A percentile compares a stretch with the other conserved stretches of the same genome.
These are phyloP conservation scores for Nestor notabilis DNA, from an alignment of 2,113 vertebrate genomes.

Conservation along the genomic window DNA sequence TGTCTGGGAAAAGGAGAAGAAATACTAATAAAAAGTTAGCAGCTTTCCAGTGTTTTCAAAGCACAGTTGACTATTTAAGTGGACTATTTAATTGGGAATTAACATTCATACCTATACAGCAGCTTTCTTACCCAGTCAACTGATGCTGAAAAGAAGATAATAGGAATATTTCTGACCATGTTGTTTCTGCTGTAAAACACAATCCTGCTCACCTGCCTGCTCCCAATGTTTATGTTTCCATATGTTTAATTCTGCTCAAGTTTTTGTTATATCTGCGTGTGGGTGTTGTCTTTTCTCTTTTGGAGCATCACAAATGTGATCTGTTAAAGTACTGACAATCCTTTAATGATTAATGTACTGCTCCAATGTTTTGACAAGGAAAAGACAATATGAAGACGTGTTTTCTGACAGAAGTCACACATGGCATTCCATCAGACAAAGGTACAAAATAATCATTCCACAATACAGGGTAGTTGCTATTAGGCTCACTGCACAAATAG, in stretches of 20 bases:
- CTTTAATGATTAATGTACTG: not conserved
- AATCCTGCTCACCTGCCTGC: not conserved
- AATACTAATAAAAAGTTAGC: not conserved
- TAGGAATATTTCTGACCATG: not conserved
- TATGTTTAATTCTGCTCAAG: constrained; percentile 37
- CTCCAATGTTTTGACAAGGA: constrained; percentile 51
- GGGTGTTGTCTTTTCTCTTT: constrained; percentile 60
- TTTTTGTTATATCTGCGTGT: constrained; percentile 61
- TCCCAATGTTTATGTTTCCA: not conserved
- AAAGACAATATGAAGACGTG: constrained; percentile 62
- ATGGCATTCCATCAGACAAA: constrained; percentile 52
- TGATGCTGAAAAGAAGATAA: not conserved
- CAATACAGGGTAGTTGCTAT: not conserved
- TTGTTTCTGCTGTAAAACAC: constrained; percentile 25
- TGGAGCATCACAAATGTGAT: constrained; percentile 59
- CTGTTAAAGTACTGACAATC: constrained; percentile 53
- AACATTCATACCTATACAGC: not conserved
- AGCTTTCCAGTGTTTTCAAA: not conserved
- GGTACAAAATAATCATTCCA: not conserved
- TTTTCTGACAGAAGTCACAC: constrained; percentile 67
- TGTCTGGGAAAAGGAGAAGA: not conserved
- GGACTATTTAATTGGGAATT: not conserved
- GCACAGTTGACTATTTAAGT: not conserved
- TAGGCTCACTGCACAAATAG: not conserved
- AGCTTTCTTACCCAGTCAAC: not conserved